Base-by-base conservation (phyloP, 1,140 invertebrate species). In the Habropoda laboriosa region DNA sequence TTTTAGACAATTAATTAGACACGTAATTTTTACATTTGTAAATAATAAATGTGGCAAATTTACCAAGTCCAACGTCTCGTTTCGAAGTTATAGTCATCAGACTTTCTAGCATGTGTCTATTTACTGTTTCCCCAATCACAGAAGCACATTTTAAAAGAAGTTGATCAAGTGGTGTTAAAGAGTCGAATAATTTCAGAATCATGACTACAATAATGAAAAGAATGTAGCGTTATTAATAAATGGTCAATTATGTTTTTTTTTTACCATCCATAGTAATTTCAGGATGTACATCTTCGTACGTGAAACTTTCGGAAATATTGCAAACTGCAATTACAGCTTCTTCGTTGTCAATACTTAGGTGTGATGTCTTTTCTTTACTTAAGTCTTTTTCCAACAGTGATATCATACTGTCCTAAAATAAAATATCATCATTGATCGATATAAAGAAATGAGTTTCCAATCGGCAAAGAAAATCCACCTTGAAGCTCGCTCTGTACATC, bases 71-170 rank as follows among this genome's bases (percentile, higher is more conserved):
- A 21, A 94, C 92, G 64, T 93, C 91, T 70, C 91, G 89, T 6
- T 87, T 73, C n/a, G 91, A 87, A 35, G 93, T 92, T 24, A 89
- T 88, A 66, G 93, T 88, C 89, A 95, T 90, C 12, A 95, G 81
- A 83, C 92, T 92, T 13, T 93, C 87, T 16, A 95, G 82, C 93
- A 95, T 94, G 47, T 90, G 89, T 80, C 94, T 91, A 16, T 93
- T 93, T 74, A 95, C 94, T 35, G 93, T 93, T 51, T 94, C 93
- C 1, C 95, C 95, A 5, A 95, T 89, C 0, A 95, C 93, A 0
- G 95, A 92, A 5, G 94, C 94, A 76, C 94, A 94, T 89, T 95
- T 95, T 2, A 95, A 81, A 4, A 95, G 77, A 67, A 94, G 90
- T 85, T 95, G 94, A 88, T 95, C 95, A 60, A 94, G 93, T 0